phyloP scores from a whole-genome alignment of 2,888 invertebrate genomes.

The Drosophila limbata region DNA sequence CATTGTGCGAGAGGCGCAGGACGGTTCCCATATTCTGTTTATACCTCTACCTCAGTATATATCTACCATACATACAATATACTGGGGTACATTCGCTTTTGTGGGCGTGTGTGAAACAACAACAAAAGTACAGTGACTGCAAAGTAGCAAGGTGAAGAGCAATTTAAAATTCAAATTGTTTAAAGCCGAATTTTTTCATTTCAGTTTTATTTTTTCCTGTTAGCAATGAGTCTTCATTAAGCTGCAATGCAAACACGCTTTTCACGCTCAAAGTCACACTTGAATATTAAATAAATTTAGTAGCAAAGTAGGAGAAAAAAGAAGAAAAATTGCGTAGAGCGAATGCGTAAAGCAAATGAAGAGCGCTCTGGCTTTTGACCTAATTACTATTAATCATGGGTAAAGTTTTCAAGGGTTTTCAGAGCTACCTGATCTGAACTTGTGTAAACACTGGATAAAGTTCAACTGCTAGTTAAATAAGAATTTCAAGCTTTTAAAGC shows the following conservation, averaged over 20 bases:
- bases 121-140: background rate
- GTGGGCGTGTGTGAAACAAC: slow-evolving; percentile 9
- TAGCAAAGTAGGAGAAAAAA: background rate
- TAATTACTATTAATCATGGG: background rate
- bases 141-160: background rate
- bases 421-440: background rate
- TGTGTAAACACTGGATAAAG: background rate
- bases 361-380: background rate
- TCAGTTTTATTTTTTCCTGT: background rate
- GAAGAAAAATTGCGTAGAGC: background rate
- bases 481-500: background rate
- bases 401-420: background rate
- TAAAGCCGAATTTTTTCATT: slow-evolving; percentile 18
- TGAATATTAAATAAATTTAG: slow-evolving; percentile 9
- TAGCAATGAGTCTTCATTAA: slow-evolving; percentile 44
- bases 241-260: slow-evolving; percentile 18
- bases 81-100: slow-evolving; percentile 9
- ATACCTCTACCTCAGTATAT: slow-evolving; percentile 31
- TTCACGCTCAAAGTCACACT: slow-evolving; percentile 12
- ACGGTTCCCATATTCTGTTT: slow-evolving; percentile 28
- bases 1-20: slow-evolving; percentile 52
- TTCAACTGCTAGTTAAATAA: background rate
- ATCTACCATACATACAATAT: slow-evolving; percentile 6
- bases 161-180: slow-evolving; percentile 47
- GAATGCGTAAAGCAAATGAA: background rate